These are phyloP conservation scores for Leptinotarsa undecemlineata DNA, from an alignment of 1,140 invertebrate genomes.

Conservation along the genomic window DNA sequence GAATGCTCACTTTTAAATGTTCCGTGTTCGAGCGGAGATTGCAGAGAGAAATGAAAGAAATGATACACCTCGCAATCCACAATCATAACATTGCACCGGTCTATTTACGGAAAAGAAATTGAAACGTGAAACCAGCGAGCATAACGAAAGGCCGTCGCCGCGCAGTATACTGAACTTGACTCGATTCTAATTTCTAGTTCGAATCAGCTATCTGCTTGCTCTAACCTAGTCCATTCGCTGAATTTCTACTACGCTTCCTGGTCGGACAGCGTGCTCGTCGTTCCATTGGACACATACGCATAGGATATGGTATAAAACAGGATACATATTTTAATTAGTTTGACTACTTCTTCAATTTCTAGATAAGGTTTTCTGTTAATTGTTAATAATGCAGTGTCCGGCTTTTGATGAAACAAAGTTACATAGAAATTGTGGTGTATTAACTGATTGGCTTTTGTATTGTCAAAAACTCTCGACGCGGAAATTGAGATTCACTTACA, in stretches of 20 bases:
- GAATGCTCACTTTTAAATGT: neutral
- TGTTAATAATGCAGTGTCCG: too few relatives aligned
- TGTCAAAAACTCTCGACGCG: too few relatives aligned
- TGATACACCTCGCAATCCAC: conserved; percentile 2
- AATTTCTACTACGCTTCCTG: conserved; percentile 5
- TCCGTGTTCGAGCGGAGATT: conserved; percentile 1
- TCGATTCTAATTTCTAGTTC: conserved; percentile 8
- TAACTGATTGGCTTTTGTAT: too few relatives aligned
- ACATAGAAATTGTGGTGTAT: too few relatives aligned
- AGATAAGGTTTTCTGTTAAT: too few relatives aligned
- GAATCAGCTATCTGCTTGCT: neutral
- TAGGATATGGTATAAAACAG: too few relatives aligned
- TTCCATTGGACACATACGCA: neutral
- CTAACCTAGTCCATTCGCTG: neutral
- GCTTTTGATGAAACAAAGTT: too few relatives aligned
- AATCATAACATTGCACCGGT: conserved; percentile 7
- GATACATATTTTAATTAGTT: too few relatives aligned
- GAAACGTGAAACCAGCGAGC: conserved; percentile 7
- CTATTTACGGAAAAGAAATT: conserved; percentile 8
- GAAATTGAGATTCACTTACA: too few relatives aligned
- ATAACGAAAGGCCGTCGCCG: conserved; percentile 3
- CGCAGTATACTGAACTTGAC: neutral
- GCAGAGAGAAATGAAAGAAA: conserved; percentile 2
- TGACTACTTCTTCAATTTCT: too few relatives aligned
- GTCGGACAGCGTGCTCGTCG: neutral